Evolutionary conservation across 2,797 vertebrate genomes (phyloP).

Genomic region (Anas georgica): DNA sequence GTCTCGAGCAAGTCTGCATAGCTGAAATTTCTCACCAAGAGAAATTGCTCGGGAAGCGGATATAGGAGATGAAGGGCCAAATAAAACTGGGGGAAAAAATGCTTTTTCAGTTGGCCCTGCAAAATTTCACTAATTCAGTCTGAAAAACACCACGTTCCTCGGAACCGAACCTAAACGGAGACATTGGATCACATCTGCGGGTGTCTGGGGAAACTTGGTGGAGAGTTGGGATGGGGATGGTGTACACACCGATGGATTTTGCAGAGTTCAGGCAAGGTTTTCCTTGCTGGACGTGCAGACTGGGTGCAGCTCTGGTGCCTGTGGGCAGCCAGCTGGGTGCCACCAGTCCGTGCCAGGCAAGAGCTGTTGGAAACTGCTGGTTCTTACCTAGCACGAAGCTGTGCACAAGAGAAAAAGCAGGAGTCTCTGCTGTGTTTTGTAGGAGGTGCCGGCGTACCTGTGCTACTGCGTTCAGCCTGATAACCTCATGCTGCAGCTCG

Average conservation of each 20-base stretch:
- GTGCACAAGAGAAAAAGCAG: neutral
- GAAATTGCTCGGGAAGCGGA: neutral
- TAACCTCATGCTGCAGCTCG: neutral
- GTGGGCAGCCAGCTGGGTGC: neutral
- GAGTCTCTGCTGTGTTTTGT: neutral
- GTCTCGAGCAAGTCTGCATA: slow-evolving; percentile 87
- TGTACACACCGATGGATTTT: neutral
- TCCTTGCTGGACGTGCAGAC: neutral
- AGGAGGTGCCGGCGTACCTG: neutral
- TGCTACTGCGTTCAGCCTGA: neutral
- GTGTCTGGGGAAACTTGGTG: neutral
- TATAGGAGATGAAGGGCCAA: neutral
- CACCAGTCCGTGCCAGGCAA: neutral
- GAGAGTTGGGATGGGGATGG: neutral
- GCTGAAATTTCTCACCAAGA: slow-evolving; percentile 76
- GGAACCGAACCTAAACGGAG: neutral
- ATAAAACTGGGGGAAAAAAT: neutral
- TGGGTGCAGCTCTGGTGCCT: neutral
- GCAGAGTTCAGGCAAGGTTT: neutral
- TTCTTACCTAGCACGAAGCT: neutral
- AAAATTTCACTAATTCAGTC: neutral
- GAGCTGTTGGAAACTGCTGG: neutral
- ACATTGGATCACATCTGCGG: neutral
- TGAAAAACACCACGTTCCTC: neutral
- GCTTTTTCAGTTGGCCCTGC: neutral